A percentile compares a stretch with the other conserved stretches of the same genome.
These are phyloP conservation scores for Sesamia nonagrioides DNA, from an alignment of 1,140 invertebrate species.

Conservation along the genomic window DNA sequence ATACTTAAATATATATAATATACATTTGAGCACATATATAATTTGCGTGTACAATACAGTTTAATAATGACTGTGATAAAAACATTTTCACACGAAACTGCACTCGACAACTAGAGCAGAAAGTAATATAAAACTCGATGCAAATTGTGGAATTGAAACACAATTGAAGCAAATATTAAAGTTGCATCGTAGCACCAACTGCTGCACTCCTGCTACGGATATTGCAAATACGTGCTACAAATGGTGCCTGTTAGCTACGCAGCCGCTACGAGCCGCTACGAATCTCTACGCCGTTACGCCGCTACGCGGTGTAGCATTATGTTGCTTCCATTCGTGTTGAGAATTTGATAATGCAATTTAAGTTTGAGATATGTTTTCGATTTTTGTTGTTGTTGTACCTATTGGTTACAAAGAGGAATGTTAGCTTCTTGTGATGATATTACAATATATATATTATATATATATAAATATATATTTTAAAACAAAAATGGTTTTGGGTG, in stretches of 20 bases:
- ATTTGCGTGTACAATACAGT: too few species aligned
- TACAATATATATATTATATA: too few species aligned
- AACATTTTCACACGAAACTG: background rate
- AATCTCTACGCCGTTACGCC: constrained; percentile 14
- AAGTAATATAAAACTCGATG: constrained; percentile 33
- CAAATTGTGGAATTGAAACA: constrained; percentile 43
- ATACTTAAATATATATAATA: too few species aligned
- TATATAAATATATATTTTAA: too few species aligned
- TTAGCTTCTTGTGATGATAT: background rate
- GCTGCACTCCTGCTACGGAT: constrained; percentile 26
- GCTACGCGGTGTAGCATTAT: background rate
- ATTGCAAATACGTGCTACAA: constrained; percentile 47
- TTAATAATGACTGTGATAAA: background rate
- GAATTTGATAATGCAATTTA: constrained; percentile 38
- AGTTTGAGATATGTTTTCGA: constrained; percentile 1
- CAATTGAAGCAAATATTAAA: constrained; percentile 47
- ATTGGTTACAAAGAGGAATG: background rate
- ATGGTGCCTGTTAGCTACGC: constrained; percentile 44
- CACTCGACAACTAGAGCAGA: background rate
- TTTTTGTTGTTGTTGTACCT: background rate
- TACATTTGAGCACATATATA: too few species aligned
- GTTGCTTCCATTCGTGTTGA: constrained; percentile 25
- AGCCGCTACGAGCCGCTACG: constrained; percentile 34
- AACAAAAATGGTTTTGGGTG: too few species aligned
- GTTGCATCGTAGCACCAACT: constrained; percentile 36